phyloP scores from a whole-genome alignment of 2,113 vertebrate genomes.

The Lichenostomus cassidix region DNA sequence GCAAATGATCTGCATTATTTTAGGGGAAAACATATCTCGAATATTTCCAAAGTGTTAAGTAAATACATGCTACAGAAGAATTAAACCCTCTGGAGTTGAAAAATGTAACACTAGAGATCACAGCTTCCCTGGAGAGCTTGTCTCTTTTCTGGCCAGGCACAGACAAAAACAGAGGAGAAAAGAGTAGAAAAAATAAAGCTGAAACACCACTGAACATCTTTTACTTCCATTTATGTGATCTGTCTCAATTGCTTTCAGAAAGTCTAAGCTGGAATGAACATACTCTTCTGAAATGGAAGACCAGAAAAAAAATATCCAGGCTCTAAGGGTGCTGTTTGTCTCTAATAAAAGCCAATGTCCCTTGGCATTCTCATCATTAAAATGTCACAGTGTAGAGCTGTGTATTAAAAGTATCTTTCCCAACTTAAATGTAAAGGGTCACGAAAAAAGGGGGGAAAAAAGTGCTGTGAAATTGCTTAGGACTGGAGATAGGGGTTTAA shows the following conservation, averaged over 20 bases:
- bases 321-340: neutral
- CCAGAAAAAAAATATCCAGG: neutral
- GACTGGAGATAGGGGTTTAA: neutral
- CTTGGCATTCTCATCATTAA: neutral
- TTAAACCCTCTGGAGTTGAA: neutral
- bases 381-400: neutral
- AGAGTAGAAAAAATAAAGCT: neutral
- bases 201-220: neutral
- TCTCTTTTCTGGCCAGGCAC: neutral
- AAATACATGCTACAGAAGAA: neutral
- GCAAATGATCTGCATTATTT: neutral
- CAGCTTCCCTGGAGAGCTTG: neutral
- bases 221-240: neutral
- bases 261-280: neutral
- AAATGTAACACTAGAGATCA: neutral
- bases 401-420: neutral
- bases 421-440: neutral
- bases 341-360: constrained; percentile 1
- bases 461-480: neutral
- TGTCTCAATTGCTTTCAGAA: neutral
- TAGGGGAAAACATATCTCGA: neutral
- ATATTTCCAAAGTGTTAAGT: neutral
- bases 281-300: neutral
- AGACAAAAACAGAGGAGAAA: neutral
- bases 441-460: neutral